These are phyloP conservation scores for Chrysochloris asiatica DNA, from an alignment of 2,113 vertebrate genomes.

Conservation along the genomic window DNA sequence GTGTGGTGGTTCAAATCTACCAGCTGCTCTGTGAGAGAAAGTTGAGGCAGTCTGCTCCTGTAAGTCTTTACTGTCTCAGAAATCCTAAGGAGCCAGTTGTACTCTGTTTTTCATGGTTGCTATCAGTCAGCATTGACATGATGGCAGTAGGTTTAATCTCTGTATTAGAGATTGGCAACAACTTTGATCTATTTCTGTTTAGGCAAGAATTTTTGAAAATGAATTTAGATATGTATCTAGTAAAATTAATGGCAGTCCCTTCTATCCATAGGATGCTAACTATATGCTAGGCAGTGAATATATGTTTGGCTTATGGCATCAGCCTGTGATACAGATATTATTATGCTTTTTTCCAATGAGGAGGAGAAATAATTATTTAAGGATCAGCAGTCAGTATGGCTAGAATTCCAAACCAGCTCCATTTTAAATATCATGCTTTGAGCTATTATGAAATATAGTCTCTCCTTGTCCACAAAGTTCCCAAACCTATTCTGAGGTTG, in stretches of 20 bases:
- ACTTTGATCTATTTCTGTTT: not conserved
- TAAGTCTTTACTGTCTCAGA: too few relatives aligned
- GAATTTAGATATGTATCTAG: not conserved
- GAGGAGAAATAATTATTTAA: not conserved
- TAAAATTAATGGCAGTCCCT: not conserved
- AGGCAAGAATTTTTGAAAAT: not conserved
- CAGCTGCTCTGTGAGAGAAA: too few relatives aligned
- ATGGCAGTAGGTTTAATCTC: too few relatives aligned
- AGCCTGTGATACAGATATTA: not conserved
- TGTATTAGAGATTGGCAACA: not conserved
- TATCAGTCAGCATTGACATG: too few relatives aligned
- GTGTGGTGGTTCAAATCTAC: not conserved
- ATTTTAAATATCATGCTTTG: not conserved
- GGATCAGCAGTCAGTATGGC: not conserved
- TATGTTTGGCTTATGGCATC: not conserved
- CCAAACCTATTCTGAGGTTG: constrained; percentile 31
- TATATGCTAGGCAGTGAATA: not conserved
- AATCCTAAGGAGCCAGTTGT: too few relatives aligned
- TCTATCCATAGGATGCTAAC: not conserved
- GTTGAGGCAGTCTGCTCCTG: too few relatives aligned
- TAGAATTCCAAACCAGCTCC: constrained; percentile 30
- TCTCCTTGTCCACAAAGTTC: not conserved
- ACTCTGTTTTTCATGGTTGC: too few relatives aligned
- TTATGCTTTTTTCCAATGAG: not conserved
- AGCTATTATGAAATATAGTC: not conserved